phyloP scores from a whole-genome alignment of 53 echinoderm and acorn worm genomes.

The Zoroaster sp. region DNA sequence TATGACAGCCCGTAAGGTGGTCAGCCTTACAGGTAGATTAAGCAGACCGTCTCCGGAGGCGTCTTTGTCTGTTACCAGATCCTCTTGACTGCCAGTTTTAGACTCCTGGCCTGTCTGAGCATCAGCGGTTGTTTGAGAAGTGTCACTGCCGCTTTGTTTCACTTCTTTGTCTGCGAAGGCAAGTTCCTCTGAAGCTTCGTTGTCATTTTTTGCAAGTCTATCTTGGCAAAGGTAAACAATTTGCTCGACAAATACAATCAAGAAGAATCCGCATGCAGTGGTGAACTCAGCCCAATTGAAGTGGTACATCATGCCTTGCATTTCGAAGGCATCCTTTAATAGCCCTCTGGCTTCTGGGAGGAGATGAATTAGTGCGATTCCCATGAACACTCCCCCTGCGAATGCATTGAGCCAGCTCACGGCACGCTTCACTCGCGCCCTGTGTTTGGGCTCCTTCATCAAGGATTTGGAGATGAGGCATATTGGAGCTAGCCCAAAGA shows the following conservation, averaged over 20 bases:
- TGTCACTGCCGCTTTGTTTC: background rate
- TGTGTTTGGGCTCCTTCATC: conserved; percentile 23
- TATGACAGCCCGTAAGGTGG: conserved; percentile 63
- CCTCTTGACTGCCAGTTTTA: background rate
- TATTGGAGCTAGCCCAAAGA: conserved; percentile 75
- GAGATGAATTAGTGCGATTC: conserved; percentile 88
- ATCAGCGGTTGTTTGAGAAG: background rate
- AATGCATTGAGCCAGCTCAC: conserved; percentile 82
- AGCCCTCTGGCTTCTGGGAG: conserved; percentile 71
- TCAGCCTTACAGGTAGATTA: background rate
- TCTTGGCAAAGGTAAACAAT: conserved; percentile 63
- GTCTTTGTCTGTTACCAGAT: background rate
- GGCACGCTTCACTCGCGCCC: conserved; percentile 37
- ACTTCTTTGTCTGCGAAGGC: background rate
- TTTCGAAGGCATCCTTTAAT: conserved; percentile 55
- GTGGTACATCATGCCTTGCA: conserved; percentile 33
- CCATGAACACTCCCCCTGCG: conserved; percentile 88
- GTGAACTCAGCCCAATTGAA: conserved; percentile 87
- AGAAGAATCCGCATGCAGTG: conserved; percentile 72
- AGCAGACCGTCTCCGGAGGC: background rate
- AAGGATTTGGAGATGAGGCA: conserved; percentile 48
- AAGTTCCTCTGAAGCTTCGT: conserved; percentile 6
- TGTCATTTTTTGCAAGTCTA: conserved; percentile 21
- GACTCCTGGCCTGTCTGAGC: background rate
- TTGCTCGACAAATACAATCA: conserved; percentile 82